Evolutionary conservation across 2,888 invertebrate species (phyloP), one percentile per base, ranked within the genome.

Genomic region (Trichopria drosophilae): DNA sequence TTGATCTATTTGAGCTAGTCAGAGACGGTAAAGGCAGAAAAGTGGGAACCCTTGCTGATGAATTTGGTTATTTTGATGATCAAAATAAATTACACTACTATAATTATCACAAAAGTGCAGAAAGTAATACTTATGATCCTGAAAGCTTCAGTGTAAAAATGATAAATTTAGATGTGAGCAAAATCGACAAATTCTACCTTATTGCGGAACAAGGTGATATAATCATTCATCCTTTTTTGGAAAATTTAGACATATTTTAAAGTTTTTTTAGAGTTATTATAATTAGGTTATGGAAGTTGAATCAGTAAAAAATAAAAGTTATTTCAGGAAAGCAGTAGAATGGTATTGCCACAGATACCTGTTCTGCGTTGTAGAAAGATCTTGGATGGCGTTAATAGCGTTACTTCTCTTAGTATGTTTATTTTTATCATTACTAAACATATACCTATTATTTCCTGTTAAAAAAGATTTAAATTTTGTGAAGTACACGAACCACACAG

Each of bases 401-500:
- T 46, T 37, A 20, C 46, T 46, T 46, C 46, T 46, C 46, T 29
- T 46, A 46, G 46, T 46, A 46, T 36, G 46, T n/a, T 37, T 46
- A 46, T 46, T 35, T 46, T 46, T 37, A 46, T 46, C 37, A 46
- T 36, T 10, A 46, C 37, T 46, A 37, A 46, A 46, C 46, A 46
- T 46, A 46, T 46, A 46, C 46, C 46, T 46, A 31, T 46, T 46
- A 46, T 46, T 46, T 46, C 46, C 46, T 46, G 10, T 46, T 46
- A 46, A 46, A 46, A 46, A 46, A 46, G 46, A 46, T 46, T 46
- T 46, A 46, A 46, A 46, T 46, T 46, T 46, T 46, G 46, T 46
- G 46, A 46, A 46, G 46, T 46, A 46, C 13, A 46, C 37, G 46
- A 46, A 36, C 46, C 46, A 46, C 46, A 46, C 46, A 46, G 46